These are phyloP conservation scores for Subanguina moxae DNA, from an alignment of 1,140 invertebrate genomes.

Conservation along the genomic window DNA sequence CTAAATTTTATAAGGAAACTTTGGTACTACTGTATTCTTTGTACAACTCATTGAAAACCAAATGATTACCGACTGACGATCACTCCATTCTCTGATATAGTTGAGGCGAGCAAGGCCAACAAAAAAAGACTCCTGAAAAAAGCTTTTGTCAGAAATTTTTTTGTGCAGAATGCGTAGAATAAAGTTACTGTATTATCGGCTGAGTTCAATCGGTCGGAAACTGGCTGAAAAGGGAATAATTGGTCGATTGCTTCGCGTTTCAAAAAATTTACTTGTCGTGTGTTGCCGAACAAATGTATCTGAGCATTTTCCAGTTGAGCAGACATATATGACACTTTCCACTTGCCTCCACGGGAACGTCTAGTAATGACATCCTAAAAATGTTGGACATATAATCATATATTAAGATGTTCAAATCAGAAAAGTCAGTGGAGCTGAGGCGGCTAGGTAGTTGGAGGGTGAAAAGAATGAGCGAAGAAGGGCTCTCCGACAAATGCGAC, in stretches of 20 bases:
- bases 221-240: slow-evolving; percentile 9
- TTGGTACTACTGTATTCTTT: neutral
- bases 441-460: no score
- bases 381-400: no score
- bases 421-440: no score
- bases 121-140: slow-evolving; percentile 42
- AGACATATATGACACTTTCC: slow-evolving; percentile 87
- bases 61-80: neutral
- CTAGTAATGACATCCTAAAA: slow-evolving; percentile 75
- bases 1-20: neutral
- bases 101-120: slow-evolving; percentile 45
- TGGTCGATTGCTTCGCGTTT: no score
- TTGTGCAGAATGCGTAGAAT: neutral
- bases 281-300: slow-evolving; percentile 47
- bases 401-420: no score
- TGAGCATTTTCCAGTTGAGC: slow-evolving; percentile 67
- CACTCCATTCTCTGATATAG: slow-evolving; percentile 34
- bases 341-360: slow-evolving; percentile 74
- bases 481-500: no score
- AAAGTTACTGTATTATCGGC: slow-evolving; percentile 1
- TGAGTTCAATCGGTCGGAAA: slow-evolving; percentile 9
- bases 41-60: no score
- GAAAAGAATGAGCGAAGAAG: no score
- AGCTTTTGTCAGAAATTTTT: neutral
- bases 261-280: slow-evolving; percentile 7